Percentiles rank a stretch among this genome's conserved stretches.
Conservation (phyloP, 30 jellyfish, hydroid and myxozoan genomes). For the Turritopsis dohrnii region DNA sequence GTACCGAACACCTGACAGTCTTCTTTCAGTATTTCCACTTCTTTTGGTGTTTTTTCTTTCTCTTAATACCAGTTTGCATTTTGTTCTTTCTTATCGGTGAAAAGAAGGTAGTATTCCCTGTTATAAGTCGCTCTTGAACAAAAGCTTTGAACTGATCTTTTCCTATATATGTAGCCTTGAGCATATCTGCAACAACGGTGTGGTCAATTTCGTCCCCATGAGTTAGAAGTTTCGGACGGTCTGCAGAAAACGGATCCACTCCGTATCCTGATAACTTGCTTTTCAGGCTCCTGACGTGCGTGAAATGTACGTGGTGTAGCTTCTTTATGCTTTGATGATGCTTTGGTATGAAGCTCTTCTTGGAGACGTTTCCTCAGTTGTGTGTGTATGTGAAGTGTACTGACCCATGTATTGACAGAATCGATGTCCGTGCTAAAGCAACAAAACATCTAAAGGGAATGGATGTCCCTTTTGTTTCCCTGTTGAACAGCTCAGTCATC, state of each 20-base stretch:
- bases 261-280: background rate
- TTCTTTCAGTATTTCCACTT: background rate
- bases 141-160: background rate
- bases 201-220: background rate
- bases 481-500: constrained; percentile 38
- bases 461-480: constrained; percentile 1
- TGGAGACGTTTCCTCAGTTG: background rate
- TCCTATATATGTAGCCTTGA: background rate
- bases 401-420: constrained; percentile 6
- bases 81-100: background rate
- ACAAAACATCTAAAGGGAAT: background rate
- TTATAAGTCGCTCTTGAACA: background rate
- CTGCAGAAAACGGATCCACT: background rate
- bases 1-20: background rate
- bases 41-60: constrained; percentile 11
- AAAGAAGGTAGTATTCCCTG: background rate
- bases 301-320: background rate
- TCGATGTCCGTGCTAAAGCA: background rate
- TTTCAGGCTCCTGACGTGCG: background rate
- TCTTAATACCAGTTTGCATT: constrained; percentile 6
- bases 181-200: background rate
- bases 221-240: background rate
- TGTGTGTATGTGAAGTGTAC: background rate
- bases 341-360: background rate
- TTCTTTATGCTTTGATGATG: constrained; percentile 32